These are phyloP conservation scores for Chydorus sphaericus DNA, from an alignment of 2,888 invertebrate species.

Conservation along the genomic window DNA sequence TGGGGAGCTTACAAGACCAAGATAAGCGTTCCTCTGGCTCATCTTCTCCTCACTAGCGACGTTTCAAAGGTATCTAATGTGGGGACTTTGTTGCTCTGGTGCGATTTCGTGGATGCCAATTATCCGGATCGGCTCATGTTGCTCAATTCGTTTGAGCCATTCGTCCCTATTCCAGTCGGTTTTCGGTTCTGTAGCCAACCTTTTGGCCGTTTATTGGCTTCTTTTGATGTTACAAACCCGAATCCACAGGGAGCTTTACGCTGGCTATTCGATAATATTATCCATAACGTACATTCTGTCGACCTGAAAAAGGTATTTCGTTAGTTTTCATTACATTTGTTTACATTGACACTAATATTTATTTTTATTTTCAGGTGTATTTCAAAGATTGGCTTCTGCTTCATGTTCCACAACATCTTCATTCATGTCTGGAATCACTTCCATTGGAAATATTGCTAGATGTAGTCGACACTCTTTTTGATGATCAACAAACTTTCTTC, in stretches of 20 bases:
- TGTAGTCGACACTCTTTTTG: background rate
- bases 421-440: background rate
- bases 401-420: background rate
- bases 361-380: background rate
- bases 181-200: background rate
- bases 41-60: slow-evolving; percentile 1
- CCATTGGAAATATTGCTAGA: background rate
- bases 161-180: slow-evolving; percentile 1
- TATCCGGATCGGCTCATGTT: background rate
- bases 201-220: background rate
- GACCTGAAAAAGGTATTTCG: background rate
- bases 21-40: slow-evolving; percentile 3
- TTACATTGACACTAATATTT: background rate
- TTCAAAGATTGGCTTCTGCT: slow-evolving; percentile 9
- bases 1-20: slow-evolving; percentile 4
- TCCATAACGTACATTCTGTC: background rate
- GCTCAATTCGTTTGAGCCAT: background rate
- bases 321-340: background rate
- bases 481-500: background rate
- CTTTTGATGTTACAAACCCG: background rate
- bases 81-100: background rate
- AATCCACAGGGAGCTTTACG: background rate
- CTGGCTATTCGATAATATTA: background rate
- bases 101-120: slow-evolving; percentile 1
- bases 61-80: background rate